Conservation (phyloP, 2,888 invertebrate genomes). For the Aphelenchoides bicaudatus region DNA sequence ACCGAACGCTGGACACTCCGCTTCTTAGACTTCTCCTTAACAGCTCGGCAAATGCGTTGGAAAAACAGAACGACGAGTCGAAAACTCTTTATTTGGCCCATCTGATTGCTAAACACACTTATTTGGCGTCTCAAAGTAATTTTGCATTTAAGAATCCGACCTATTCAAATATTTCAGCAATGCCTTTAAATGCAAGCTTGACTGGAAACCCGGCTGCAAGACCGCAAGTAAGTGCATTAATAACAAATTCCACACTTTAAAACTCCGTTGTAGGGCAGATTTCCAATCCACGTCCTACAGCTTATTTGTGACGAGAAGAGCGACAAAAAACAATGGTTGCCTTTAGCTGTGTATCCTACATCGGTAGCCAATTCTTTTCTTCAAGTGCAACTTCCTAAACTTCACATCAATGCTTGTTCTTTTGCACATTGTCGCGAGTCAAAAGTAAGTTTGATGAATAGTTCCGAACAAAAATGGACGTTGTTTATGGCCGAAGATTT, state of each 20-base stretch:
- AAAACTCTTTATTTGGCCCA: constrained; percentile 17
- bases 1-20: constrained; percentile 30
- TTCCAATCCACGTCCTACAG: background rate
- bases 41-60: background rate
- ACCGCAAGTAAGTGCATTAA: too few species aligned
- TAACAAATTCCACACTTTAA: too few species aligned
- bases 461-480: too few species aligned
- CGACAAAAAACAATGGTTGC: constrained; percentile 31
- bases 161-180: constrained; percentile 22
- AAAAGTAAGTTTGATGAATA: constrained; percentile 23
- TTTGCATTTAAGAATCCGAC: background rate
- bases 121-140: constrained; percentile 6
- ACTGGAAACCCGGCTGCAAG: constrained; percentile 23
- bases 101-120: constrained; percentile 25
- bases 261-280: too few species aligned
- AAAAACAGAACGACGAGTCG: background rate
- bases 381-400: constrained; percentile 31
- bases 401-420: constrained; percentile 33
- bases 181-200: constrained; percentile 28
- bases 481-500: too few species aligned
- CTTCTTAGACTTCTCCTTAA: constrained; percentile 18
- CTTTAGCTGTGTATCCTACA: constrained; percentile 38
- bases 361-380: constrained; percentile 30
- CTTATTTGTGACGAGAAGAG: background rate
- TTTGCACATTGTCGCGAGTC: constrained; percentile 26